These are phyloP conservation scores for Centropyge bicolor DNA, from an alignment of 2,797 vertebrate species.

Conservation along the genomic window DNA sequence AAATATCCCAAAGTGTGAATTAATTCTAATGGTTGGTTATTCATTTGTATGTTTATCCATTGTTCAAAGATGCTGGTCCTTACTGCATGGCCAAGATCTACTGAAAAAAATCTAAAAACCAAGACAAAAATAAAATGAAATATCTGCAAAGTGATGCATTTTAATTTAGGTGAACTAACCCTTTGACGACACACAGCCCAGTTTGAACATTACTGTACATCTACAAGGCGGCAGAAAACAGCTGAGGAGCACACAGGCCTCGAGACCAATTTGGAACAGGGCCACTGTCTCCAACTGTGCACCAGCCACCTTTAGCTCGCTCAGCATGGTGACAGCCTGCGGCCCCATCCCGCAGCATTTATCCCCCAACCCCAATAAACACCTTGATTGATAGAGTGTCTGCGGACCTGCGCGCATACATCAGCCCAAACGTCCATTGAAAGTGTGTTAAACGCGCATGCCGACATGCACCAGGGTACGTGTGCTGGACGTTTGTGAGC, in stretches of 20 bases:
- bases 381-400: conserved; percentile 78
- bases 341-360: conserved; percentile 52
- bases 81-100: not conserved
- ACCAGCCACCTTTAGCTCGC: conserved; percentile 68
- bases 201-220: conserved; percentile 26
- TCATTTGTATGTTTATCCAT: not conserved
- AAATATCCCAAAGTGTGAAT: not conserved
- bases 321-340: conserved; percentile 67
- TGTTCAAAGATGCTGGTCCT: not conserved
- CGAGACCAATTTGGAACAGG: conserved; percentile 65
- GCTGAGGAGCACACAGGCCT: conserved; percentile 47
- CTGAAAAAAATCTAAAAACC: not conserved
- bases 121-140: not conserved
- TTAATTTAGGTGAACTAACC: conserved; percentile 5
- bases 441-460: conserved; percentile 50
- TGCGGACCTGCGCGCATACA: conserved; percentile 50
- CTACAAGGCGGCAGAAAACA: conserved; percentile 42
- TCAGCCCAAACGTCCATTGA: conserved; percentile 46
- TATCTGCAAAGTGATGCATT: not conserved
- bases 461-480: conserved; percentile 35
- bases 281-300: conserved; percentile 70
- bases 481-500: conserved; percentile 43
- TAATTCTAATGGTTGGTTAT: not conserved
- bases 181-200: not conserved
- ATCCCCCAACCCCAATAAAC: conserved; percentile 62